Evolutionary conservation across 2,888 invertebrate species (phyloP), one percentile per base, ranked within the genome.

Genomic region (Diaprepes abbreviatus): DNA sequence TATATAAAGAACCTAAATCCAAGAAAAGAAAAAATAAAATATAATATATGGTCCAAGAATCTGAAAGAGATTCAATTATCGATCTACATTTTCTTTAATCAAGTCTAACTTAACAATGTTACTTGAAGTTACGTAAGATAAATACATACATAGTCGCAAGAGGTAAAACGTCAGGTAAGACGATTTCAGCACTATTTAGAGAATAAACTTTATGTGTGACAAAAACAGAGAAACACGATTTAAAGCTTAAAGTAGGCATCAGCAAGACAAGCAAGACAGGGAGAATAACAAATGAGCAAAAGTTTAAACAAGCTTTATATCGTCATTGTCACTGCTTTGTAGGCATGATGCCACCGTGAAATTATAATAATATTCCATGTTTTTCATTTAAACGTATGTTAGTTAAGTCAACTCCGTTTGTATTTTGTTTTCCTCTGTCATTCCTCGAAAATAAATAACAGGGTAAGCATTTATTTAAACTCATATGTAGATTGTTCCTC

Each of bases 251-350:
- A 50, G 14, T 16, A 14, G 28, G 14, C 48, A 28, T 14, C 48
- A 14, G 28, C 9, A 16, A 28, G 45, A 31, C 59, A 59, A n/a
- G 28, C 9, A 59, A 59, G 43, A 45, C 59, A 43, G 45, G 17
- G 3, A 12, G 17, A 45, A 28, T 59, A 43, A 59, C 43, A 45
- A 59, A 59, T 43, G 59, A 59, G 59, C 59, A 59, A 31, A 43
- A 59, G 24, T 43, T 43, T 43, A 59, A 59, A 59, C 31, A 6
- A n/a, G 43, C 31, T 59, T 43, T 45, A 43, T 45, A 43, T 28
- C 19, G 28, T 43, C 40, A 28, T 59, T 45, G 45, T 59, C 59
- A 43, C 31, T 24, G 24, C 24, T 40, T 59, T 33, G 45, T 7
- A 10, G 16, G 16, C 59, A 24, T 10, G 7, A 16, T 31, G 16